These are phyloP conservation scores for Calidris pugnax DNA, from an alignment of 2,113 vertebrate species.

Conservation along the genomic window DNA sequence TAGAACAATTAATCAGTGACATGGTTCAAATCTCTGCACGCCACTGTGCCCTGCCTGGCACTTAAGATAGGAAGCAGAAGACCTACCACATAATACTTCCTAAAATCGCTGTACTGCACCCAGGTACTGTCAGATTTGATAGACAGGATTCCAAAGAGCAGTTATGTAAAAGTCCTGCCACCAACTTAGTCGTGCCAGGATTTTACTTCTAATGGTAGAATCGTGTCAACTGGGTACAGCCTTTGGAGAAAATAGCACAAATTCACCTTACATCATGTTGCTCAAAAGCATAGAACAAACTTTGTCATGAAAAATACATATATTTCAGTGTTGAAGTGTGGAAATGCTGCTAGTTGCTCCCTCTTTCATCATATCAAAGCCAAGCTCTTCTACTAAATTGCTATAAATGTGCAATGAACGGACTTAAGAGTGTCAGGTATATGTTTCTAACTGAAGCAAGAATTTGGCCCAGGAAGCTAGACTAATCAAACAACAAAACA, in stretches of 20 bases:
- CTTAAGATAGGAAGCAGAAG: neutral
- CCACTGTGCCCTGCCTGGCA: neutral
- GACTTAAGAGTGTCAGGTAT: neutral
- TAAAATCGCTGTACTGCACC: neutral
- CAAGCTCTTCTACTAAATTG: neutral
- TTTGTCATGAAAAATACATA: neutral
- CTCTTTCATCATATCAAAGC: neutral
- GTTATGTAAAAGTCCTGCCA: neutral
- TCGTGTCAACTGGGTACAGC: neutral
- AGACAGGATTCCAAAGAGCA: neutral
- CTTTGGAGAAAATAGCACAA: neutral
- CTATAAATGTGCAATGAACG: neutral
- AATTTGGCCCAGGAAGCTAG: neutral
- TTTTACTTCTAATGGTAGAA: neutral
- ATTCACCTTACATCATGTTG: neutral
- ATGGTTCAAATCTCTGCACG: neutral
- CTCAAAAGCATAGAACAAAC: neutral
- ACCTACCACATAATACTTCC: neutral
- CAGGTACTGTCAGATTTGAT: neutral
- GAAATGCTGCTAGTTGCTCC: neutral
- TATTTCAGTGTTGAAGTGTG: neutral
- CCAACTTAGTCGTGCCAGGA: neutral
- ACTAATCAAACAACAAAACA: neutral
- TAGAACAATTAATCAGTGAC: neutral
- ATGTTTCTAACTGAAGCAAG: neutral